Conservation (phyloP, 2,797 vertebrate species). For the Micrastur ruficollis region DNA sequence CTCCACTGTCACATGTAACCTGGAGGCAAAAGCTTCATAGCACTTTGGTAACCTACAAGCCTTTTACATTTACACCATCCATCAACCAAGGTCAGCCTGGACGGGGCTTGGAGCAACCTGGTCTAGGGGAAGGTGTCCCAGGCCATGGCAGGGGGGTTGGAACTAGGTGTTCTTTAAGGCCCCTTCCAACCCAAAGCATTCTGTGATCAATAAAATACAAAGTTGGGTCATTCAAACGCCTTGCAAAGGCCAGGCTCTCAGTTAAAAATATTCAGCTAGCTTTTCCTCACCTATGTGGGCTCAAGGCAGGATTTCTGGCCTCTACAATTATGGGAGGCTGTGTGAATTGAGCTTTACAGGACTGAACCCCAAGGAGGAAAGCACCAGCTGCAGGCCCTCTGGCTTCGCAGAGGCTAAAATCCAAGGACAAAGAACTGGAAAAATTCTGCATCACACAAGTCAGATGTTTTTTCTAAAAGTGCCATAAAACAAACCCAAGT, state of each 20-base stretch:
- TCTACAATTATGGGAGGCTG: neutral
- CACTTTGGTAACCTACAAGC: fast-evolving
- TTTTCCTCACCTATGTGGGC: neutral
- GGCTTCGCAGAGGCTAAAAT: neutral
- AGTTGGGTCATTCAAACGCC: neutral
- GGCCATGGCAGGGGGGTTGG: neutral
- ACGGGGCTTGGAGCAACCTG: neutral
- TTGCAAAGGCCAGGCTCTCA: neutral
- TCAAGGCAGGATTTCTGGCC: neutral
- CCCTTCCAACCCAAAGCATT: neutral
- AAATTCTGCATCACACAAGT: neutral
- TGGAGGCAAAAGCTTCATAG: neutral
- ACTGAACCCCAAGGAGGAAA: neutral
- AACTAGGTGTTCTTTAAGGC: neutral
- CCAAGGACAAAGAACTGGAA: neutral
- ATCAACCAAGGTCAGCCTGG: neutral
- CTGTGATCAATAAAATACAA: neutral
- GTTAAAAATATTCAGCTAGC: neutral
- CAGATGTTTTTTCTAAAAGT: neutral
- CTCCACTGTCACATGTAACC: neutral
- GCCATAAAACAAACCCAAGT: neutral
- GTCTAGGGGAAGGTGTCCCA: neutral
- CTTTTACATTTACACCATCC: neutral
- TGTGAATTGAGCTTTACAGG: neutral
- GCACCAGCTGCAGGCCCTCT: neutral